Base-by-base conservation (phyloP, 2,888 invertebrate species). In the Cataglyphis rosenhaueri region DNA sequence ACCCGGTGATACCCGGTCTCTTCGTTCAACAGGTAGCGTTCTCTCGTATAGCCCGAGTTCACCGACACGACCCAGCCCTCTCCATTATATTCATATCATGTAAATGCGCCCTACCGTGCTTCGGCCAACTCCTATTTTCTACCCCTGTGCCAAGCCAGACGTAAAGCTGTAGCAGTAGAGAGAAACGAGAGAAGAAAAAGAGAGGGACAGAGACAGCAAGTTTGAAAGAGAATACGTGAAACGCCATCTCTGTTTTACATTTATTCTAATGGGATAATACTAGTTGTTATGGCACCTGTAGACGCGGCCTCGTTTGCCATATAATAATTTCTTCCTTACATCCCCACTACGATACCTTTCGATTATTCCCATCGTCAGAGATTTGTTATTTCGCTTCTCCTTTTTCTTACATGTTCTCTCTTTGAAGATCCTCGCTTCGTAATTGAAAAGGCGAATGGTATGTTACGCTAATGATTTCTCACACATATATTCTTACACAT, bases 31-130 rank as follows among this genome's bases (percentile, higher is more conserved):
- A 94, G 94, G 94, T 94, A 94, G 94, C 91, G 92, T 88, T 92
- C 78, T 76, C 86, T 89, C 88, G 21, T 44, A 78, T 81, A 86
- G 90, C 74, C 81, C 89, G 91, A 89, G 88, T 90, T 86, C 86
- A 87, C 89, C 91, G 76, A 87, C 89, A 87, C 89, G 87, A 90
- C 89, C 87, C 91, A 89, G 86, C 92, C 91, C 93, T 93, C 94
- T 93, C 92, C 92, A 94, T 94, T 94, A 94, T 94, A 94, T 94
- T 94, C 94, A 94, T 94, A 94, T 94, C 93, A 94, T 94, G 94
- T 93, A 94, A 94, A 94, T 94, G 93, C 87, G 91, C 89, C 88
- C 91, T 89, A 86, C 89, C 88, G 87, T 88, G 88, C 88, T 87
- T 86, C 83, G 81, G 84, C 88, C 87, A 85, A 78, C 87, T 87